Conservation (phyloP, 2,888 invertebrate genomes). For the Drosophila greeni region DNA sequence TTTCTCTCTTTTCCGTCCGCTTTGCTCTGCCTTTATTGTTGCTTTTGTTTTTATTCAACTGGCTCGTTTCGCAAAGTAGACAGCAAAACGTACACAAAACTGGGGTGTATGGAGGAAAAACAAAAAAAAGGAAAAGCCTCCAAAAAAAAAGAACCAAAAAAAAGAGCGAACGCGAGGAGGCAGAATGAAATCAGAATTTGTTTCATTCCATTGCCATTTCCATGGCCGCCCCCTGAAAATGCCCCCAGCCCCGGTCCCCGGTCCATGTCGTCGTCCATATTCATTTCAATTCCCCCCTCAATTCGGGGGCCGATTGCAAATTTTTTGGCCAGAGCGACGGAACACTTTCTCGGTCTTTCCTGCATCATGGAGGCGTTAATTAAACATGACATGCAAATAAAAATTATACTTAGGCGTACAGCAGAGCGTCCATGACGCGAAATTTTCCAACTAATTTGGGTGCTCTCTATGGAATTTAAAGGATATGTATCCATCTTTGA, state of each 20-base stretch:
- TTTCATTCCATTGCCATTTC: constrained; percentile 71
- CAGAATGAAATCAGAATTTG: constrained; percentile 63
- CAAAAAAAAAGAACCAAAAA: not conserved
- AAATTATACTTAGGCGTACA: constrained; percentile 62
- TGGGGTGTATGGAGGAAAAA: constrained; percentile 25
- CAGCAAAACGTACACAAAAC: constrained; percentile 55
- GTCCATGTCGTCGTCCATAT: constrained; percentile 23
- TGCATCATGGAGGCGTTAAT: constrained; percentile 64
- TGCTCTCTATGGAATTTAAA: not conserved
- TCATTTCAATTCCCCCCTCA: constrained; percentile 54
- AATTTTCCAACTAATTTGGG: not conserved
- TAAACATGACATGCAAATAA: constrained; percentile 72
- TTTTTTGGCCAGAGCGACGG: constrained; percentile 39
- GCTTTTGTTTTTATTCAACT: constrained; percentile 42
- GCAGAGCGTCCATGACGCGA: constrained; percentile 5
- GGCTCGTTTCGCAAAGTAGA: constrained; percentile 64
- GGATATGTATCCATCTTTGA: not conserved
- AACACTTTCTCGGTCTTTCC: constrained; percentile 25
- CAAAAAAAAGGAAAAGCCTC: constrained; percentile 12
- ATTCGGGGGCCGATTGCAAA: constrained; percentile 41
- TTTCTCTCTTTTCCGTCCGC: constrained; percentile 3
- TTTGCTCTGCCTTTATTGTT: constrained; percentile 31
- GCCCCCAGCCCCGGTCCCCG: not conserved
- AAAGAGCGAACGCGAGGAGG: constrained; percentile 13
- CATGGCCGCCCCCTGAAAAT: constrained; percentile 43